Conservation (phyloP, 2,797 vertebrate species). For the Cirrhinus molitorella region DNA sequence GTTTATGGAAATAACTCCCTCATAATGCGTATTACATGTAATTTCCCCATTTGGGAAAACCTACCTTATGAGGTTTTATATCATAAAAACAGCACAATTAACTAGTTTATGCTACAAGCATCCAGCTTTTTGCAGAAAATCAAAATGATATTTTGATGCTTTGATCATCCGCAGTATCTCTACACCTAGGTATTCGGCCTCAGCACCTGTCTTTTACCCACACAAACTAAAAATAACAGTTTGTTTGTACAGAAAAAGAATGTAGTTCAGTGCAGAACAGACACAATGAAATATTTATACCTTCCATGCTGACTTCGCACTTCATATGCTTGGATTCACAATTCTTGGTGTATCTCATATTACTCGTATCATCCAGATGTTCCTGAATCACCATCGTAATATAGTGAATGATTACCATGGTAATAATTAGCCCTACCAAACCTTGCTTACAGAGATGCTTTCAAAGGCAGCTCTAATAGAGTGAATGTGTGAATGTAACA, state of each 20-base stretch:
- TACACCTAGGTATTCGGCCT: not conserved
- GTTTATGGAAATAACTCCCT: constrained; percentile 16
- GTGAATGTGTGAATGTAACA: constrained; percentile 22
- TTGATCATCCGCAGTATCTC: not conserved
- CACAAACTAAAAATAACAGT: not conserved
- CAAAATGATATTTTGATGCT: not conserved
- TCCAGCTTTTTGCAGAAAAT: not conserved
- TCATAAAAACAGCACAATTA: not conserved
- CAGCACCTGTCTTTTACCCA: not conserved
- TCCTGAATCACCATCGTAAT: not conserved
- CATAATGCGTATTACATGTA: not conserved
- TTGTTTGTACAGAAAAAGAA: constrained; percentile 13
- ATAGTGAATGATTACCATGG: not conserved
- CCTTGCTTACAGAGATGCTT: not conserved
- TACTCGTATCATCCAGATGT: not conserved
- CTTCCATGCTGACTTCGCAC: constrained; percentile 10
- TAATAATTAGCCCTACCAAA: not conserved
- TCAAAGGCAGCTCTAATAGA: not conserved
- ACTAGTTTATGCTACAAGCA: not conserved
- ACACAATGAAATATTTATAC: constrained; percentile 9
- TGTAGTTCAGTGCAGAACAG: not conserved
- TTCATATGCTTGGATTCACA: constrained; percentile 1
- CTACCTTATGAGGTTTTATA: not conserved
- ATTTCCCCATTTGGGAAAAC: constrained; percentile 3
- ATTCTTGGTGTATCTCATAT: not conserved